Conservation (phyloP, 2,797 vertebrate species). For the Halcyon smyrnensis region DNA sequence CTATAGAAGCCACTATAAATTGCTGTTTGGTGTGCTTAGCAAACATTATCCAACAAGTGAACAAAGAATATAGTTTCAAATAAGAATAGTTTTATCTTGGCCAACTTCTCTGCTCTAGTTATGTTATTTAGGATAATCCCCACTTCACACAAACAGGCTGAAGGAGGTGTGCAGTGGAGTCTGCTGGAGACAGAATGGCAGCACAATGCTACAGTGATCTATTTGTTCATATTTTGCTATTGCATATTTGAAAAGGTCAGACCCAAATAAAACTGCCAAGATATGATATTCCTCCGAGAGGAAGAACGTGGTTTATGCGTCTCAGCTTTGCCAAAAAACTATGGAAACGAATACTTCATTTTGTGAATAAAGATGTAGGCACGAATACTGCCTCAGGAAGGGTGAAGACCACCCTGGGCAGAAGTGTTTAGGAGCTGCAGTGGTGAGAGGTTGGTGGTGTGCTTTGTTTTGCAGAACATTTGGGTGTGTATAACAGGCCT, state of each 20-base stretch:
- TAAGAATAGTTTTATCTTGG: conserved; percentile 6
- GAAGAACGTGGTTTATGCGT: not conserved
- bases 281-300: not conserved
- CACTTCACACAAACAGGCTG: not conserved
- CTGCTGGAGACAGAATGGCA: not conserved
- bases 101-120: not conserved
- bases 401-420: conserved; percentile 13
- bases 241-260: conserved; percentile 23
- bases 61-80: not conserved
- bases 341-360: conserved; percentile 7
- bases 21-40: conserved; percentile 8
- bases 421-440: conserved; percentile 20
- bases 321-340: conserved; percentile 28
- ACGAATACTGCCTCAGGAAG: not conserved
- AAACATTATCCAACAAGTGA: not conserved
- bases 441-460: not conserved
- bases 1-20: not conserved
- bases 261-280: conserved; percentile 11
- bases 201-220: not conserved
- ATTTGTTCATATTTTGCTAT: conserved; percentile 13
- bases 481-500: conserved; percentile 48
- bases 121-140: not conserved
- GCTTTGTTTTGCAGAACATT: conserved; percentile 40
- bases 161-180: not conserved
- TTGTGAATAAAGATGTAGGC: conserved; percentile 8